Evolutionary conservation across 2,113 vertebrate species (phyloP).

Genomic region (Rhinolophus sinicus): DNA sequence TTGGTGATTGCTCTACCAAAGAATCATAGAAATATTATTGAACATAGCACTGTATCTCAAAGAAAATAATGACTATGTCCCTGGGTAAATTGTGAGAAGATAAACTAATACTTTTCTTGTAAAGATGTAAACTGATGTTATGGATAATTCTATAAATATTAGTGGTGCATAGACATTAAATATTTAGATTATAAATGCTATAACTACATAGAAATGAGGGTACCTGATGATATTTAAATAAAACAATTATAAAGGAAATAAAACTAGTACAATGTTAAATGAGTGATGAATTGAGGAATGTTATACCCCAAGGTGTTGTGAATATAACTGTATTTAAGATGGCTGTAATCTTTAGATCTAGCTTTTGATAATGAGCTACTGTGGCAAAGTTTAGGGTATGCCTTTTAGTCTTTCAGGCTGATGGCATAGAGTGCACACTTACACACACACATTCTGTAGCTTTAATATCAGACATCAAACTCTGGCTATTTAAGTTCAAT

Average conservation of each 20-base stretch:
- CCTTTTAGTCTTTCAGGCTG: background rate
- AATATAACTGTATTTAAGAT: background rate
- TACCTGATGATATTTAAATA: background rate
- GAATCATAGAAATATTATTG: slow-evolving; percentile 27
- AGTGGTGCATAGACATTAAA: background rate
- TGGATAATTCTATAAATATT: background rate
- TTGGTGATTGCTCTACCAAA: background rate
- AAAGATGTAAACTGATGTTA: slow-evolving; percentile 9
- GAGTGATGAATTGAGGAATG: background rate
- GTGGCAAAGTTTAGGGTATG: background rate
- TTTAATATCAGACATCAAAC: background rate
- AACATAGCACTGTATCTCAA: background rate
- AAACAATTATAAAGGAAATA: background rate
- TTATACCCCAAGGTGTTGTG: background rate
- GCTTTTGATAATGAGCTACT: background rate
- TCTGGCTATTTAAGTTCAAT: background rate
- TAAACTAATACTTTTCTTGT: background rate
- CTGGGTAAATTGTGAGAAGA: background rate
- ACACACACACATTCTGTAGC: background rate
- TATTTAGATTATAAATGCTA: background rate
- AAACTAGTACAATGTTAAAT: background rate
- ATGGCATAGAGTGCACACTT: background rate
- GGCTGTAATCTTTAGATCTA: background rate
- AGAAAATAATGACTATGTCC: background rate
- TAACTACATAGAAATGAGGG: background rate